These are phyloP conservation scores for Mantis religiosa DNA, from an alignment of 2,888 invertebrate genomes.

Conservation along the genomic window DNA sequence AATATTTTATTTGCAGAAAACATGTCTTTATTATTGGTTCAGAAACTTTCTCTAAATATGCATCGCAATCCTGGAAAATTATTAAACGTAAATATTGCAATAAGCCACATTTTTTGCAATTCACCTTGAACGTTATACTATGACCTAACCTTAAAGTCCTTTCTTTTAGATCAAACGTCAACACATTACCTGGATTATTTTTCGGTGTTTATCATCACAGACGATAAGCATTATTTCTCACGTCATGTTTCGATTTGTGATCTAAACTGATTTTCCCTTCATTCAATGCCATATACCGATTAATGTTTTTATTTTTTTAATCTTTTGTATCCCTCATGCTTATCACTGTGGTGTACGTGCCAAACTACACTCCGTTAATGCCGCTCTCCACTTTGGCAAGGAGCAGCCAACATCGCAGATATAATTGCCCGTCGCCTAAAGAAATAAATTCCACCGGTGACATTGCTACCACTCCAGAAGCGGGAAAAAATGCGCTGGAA, in stretches of 20 bases:
- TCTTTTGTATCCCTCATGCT: not conserved
- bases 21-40: no score
- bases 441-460: no score
- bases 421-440: not conserved
- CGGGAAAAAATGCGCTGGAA: no score
- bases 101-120: not conserved
- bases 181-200: not conserved
- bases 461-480: no score
- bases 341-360: not conserved
- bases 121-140: not conserved
- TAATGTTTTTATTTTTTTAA: not conserved
- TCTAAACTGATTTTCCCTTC: not conserved
- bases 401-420: not conserved
- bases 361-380: not conserved
- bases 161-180: not conserved
- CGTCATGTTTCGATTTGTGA: not conserved
- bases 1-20: no score
- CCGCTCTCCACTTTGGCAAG: not conserved
- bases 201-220: not conserved
- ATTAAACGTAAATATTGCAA: no score
- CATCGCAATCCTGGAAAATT: no score
- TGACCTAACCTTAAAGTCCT: not conserved
- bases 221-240: not conserved
- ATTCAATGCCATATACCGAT: not conserved
- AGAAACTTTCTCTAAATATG: no score